A percentile compares a stretch with the other conserved stretches of the same genome.
phyloP scores from a whole-genome alignment of 1,140 invertebrate species.

The Leptestheria dahalacensis region DNA sequence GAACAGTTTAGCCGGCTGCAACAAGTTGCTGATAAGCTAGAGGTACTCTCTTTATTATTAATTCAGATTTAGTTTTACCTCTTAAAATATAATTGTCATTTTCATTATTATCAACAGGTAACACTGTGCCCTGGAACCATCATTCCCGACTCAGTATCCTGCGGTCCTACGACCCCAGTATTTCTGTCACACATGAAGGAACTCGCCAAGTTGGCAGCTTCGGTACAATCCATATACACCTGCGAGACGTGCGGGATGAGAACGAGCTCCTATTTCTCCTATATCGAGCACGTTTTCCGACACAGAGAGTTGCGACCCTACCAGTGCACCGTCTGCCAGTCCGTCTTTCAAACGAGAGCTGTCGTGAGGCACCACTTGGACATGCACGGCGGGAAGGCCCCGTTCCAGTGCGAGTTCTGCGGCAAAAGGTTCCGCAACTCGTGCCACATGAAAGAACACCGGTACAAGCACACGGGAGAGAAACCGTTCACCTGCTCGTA shows the following conservation, averaged over 20 bases:
- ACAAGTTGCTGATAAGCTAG: background rate
- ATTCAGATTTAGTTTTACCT: too few species aligned
- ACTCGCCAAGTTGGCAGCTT: conserved; percentile 15
- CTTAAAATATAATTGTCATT: conserved; percentile 17
- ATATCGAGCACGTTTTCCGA: conserved; percentile 3
- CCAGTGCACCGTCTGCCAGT: background rate
- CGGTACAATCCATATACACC: conserved; percentile 18
- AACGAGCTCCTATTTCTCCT: conserved; percentile 2
- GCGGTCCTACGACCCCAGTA: background rate
- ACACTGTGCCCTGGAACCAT: conserved; percentile 16
- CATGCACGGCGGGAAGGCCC: conserved; percentile 22
- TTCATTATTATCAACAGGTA: conserved; percentile 14
- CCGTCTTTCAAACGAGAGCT: conserved; percentile 5
- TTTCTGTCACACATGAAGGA: conserved; percentile 4
- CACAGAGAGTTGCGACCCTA: background rate
- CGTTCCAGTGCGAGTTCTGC: conserved; percentile 13
- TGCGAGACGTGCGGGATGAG: background rate
- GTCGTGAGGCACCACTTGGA: conserved; percentile 7
- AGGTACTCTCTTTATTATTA: background rate
- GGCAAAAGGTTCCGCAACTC: conserved; percentile 10
- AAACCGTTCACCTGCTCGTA: conserved; percentile 26
- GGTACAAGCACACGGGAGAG: conserved; percentile 23
- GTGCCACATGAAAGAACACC: conserved; percentile 1
- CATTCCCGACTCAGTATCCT: conserved; percentile 1
- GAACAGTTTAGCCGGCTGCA: background rate